Base-by-base conservation (phyloP, 2,888 invertebrate species). In the Drosophila percnosoma region DNA sequence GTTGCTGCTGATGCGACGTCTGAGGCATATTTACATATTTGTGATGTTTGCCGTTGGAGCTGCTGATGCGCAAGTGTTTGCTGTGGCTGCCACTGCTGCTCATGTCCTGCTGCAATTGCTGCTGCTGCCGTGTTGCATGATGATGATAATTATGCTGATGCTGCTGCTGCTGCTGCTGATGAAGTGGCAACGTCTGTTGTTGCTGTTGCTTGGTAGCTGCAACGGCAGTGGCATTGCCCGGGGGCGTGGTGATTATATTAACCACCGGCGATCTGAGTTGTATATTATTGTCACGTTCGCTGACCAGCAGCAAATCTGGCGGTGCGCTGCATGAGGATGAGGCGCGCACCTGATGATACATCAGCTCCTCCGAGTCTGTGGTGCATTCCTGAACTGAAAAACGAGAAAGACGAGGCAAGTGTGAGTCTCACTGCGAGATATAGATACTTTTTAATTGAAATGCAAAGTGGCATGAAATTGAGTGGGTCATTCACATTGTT, bases 321-420 rank as follows among this genome's bases (percentile, higher is more conserved):
- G 95, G 95, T 10, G 95, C 95, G 55, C 95, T 95, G 81, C 95
- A 95, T 40, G 95, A 95, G 18, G 95, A 95, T 52, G 94, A 94
- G 49, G 95, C 95, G 51, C 95, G 93, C 52, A 93, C 92, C 80
- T 93, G 93, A 80, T 92, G 92, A 53, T 95, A 95, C 89, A 96
- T 94, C 91, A 96, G 92, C 91, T 96, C 96, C 85, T 96, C 96
- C 0, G 96, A 96, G 90, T 96, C 96, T 49, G 96, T 95, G 70
- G 95, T 94, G 91, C 95, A 94, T 92, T 95, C 95, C 78, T 94
- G 95, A 55, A 95, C 95, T 95, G 94, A 40, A 94, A 94, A 31
- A 74, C 45, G 94, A 94, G 31, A 71, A 38, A 66, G 65, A 54
- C 24, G 68, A 33, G 62, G 53, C 66, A 38, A 27, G 31, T 21